These are phyloP conservation scores for Latrodectus elegans DNA, from an alignment of 2,888 invertebrate species.

Conservation along the genomic window DNA sequence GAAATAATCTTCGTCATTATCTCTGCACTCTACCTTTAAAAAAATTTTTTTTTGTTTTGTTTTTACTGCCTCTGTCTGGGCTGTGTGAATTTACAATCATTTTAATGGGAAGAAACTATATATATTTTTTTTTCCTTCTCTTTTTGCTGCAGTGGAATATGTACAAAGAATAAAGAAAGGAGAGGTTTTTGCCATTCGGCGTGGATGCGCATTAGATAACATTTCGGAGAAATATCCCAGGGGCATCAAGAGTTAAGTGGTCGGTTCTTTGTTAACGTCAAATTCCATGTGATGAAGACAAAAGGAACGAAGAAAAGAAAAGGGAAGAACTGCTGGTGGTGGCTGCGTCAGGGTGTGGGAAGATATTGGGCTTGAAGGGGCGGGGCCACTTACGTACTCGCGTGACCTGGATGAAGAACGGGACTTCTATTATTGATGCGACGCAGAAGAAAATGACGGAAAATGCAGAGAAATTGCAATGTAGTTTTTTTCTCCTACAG, in stretches of 20 bases:
- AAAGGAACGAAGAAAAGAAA: not conserved
- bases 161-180: not conserved
- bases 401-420: slow-evolving; percentile 29
- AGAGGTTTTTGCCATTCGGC: not conserved
- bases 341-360: not conserved
- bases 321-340: not conserved
- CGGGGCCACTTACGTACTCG: slow-evolving; percentile 26
- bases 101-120: no score
- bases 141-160: no score
- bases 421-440: slow-evolving; percentile 36
- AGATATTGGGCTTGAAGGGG: not conserved
- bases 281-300: slow-evolving; percentile 24
- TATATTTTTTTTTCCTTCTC: no score
- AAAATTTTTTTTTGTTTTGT: no score
- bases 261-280: slow-evolving; percentile 49
- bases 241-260: slow-evolving; percentile 37
- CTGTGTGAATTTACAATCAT: no score
- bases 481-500: slow-evolving; percentile 7
- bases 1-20: no score
- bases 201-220: not conserved
- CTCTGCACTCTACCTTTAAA: no score
- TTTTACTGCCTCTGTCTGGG: no score
- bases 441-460: not conserved
- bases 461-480: slow-evolving; percentile 3
- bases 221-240: slow-evolving; percentile 19